Evolutionary conservation across 2,113 vertebrate species (phyloP).

Genomic region (Hydropotes inermis): DNA sequence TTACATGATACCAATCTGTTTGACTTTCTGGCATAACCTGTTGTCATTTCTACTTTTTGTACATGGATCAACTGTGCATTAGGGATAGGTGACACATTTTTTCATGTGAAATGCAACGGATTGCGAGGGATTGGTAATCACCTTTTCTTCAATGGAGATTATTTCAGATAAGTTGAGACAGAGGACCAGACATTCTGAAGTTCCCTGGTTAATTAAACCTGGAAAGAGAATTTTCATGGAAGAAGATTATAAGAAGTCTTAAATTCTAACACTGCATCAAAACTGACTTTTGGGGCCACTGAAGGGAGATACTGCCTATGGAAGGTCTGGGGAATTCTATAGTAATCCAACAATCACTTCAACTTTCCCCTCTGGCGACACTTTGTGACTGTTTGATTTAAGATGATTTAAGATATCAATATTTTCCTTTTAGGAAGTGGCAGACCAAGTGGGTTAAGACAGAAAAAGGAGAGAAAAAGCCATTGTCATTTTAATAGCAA

Average conservation of each 20-base stretch:
- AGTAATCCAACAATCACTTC: not conserved
- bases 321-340: too few species aligned
- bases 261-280: not conserved
- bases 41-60: not conserved
- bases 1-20: not conserved
- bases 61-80: not conserved
- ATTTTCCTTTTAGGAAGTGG: not conserved
- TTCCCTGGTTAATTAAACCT: not conserved
- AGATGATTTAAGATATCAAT: not conserved
- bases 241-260: not conserved
- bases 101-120: not conserved
- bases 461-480: not conserved
- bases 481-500: not conserved
- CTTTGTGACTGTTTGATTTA: not conserved
- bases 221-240: not conserved
- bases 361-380: not conserved
- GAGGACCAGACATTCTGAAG: not conserved
- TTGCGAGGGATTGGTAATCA: accelerated
- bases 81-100: not conserved
- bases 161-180: not conserved
- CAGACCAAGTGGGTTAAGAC: not conserved
- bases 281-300: not conserved
- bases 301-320: not conserved
- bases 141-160: not conserved
- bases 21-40: not conserved